Evolutionary conservation across 2,797 vertebrate genomes (phyloP).

Genomic region (Toxotes lorentzi): DNA sequence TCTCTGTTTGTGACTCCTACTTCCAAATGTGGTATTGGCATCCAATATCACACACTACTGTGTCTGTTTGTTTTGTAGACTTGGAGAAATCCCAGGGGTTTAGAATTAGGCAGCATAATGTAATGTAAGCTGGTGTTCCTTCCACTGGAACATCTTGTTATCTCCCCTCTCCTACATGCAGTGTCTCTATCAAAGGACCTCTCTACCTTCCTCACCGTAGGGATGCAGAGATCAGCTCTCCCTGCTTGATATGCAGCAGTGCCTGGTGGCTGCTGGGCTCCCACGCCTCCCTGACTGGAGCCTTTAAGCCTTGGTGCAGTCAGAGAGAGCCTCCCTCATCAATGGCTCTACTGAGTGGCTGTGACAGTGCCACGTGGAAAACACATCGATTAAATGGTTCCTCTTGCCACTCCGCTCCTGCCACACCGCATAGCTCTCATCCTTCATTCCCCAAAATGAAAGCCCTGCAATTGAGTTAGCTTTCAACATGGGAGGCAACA

Average conservation of each 20-base stretch:
- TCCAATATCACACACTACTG: conserved; percentile 5
- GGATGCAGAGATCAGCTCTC: conserved; percentile 71
- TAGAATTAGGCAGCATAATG: conserved; percentile 58
- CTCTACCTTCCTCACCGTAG: conserved; percentile 68
- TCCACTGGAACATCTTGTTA: conserved; percentile 71
- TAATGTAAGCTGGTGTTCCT: conserved; percentile 66
- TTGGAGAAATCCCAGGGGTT: conserved; percentile 52
- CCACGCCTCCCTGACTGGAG: conserved; percentile 78
- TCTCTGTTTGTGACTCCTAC: conserved; percentile 9
- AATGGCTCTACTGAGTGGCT: conserved; percentile 80
- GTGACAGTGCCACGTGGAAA: conserved; percentile 76
- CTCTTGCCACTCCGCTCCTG: conserved; percentile 58
- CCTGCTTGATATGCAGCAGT: conserved; percentile 83
- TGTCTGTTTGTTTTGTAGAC: conserved; percentile 54
- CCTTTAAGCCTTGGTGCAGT: conserved; percentile 79
- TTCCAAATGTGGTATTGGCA: conserved; percentile 37
- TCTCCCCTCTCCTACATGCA: conserved; percentile 64
- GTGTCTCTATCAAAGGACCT: conserved; percentile 75
- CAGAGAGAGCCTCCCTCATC: conserved; percentile 76
- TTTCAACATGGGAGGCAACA: conserved; percentile 67
- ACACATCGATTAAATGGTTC: conserved; percentile 80
- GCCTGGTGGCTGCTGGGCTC: conserved; percentile 78
- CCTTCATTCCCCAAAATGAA: conserved; percentile 74
- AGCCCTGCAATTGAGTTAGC: conserved; percentile 66
- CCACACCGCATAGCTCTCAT: conserved; percentile 55